Percentiles rank a stretch among this genome's conserved stretches.
These are phyloP conservation scores for Hippocampus kuda DNA, from an alignment of 2,797 vertebrate species.

Conservation along the genomic window DNA sequence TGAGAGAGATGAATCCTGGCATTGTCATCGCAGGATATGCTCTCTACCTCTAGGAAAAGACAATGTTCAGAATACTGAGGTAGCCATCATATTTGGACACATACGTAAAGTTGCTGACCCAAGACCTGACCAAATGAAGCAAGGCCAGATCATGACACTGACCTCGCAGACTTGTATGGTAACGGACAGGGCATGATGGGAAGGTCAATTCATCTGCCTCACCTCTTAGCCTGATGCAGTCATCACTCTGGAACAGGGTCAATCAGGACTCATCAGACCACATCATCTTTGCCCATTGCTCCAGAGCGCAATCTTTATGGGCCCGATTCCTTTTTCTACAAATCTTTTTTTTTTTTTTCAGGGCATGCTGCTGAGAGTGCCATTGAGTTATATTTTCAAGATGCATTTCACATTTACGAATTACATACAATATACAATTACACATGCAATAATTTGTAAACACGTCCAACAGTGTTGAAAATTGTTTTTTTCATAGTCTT, in stretches of 20 bases:
- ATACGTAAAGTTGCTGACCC: slow-evolving; percentile 2
- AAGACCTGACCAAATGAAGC: not conserved
- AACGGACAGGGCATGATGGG: not conserved
- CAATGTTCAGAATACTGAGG: not conserved
- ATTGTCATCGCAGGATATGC: not conserved
- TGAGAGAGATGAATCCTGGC: slow-evolving; percentile 1
- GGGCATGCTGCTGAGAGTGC: not conserved
- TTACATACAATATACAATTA: no score
- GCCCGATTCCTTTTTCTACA: no score
- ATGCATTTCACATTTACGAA: no score
- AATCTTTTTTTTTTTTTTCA: not conserved
- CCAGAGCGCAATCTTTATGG: not conserved
- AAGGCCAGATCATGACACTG: not conserved
- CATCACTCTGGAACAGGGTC: slow-evolving; percentile 8
- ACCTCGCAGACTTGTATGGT: not conserved
- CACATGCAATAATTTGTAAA: no score
- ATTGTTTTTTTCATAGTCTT: no score
- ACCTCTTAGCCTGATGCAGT: not conserved
- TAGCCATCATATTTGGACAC: slow-evolving; percentile 1
- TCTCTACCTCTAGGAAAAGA: not conserved
- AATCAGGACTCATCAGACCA: slow-evolving; percentile 4
- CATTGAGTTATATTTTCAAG: no score
- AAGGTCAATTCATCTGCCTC: not conserved
- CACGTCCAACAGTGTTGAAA: no score
- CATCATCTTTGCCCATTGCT: slow-evolving; percentile 1